Percentiles rank a stretch among this genome's conserved stretches.
These are phyloP conservation scores for Odontocolon sp. DNA, from an alignment of 2,888 invertebrate genomes.

Conservation along the genomic window DNA sequence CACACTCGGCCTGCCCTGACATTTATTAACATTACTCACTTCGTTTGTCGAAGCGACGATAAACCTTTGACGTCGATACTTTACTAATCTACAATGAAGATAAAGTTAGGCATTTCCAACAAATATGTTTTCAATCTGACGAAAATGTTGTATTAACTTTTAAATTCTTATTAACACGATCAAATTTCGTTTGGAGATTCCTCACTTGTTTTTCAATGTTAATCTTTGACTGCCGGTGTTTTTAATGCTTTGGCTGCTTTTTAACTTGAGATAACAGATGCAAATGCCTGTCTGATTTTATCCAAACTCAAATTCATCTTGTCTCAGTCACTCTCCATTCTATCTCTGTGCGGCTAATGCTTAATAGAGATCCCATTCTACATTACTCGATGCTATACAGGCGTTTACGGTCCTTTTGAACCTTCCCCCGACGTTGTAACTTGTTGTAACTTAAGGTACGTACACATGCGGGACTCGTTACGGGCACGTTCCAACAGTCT, in stretches of 20 bases:
- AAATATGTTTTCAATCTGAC: too few species aligned
- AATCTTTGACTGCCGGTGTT: not conserved
- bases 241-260: slow-evolving; percentile 39
- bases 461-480: slow-evolving; percentile 57
- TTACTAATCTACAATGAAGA: too few species aligned
- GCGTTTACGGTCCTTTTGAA: slow-evolving; percentile 28
- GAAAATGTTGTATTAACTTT: too few species aligned
- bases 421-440: slow-evolving; percentile 19
- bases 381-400: slow-evolving; percentile 1
- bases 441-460: slow-evolving; percentile 41
- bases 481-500: slow-evolving; percentile 48
- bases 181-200: too few species aligned
- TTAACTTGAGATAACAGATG: slow-evolving; percentile 47
- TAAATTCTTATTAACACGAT: too few species aligned
- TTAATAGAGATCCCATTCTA: not conserved
- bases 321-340: slow-evolving; percentile 27
- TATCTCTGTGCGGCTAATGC: not conserved
- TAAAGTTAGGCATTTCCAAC: too few species aligned
- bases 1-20: slow-evolving; percentile 47
- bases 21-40: slow-evolving; percentile 59
- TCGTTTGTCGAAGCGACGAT: not conserved
- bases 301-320: slow-evolving; percentile 47
- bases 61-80: not conserved
- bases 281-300: slow-evolving; percentile 34
- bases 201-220: too few species aligned